phyloP scores from a whole-genome alignment of 2,113 vertebrate genomes.

The Corapipo altera region DNA sequence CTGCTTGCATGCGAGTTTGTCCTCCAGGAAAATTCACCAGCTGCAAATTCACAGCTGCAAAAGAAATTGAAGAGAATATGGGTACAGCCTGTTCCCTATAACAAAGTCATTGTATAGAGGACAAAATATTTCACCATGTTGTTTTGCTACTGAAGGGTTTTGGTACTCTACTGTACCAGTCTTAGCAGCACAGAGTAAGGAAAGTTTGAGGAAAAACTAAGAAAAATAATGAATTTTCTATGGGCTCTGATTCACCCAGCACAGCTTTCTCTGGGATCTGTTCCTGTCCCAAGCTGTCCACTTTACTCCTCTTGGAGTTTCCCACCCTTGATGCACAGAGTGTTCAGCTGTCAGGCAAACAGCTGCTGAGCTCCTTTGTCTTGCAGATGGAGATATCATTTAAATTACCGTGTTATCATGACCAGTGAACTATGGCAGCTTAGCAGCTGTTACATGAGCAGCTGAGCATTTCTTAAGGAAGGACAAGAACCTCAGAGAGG shows the following conservation, averaged over 20 bases:
- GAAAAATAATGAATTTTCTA: neutral
- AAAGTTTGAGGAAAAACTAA: neutral
- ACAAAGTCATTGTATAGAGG: neutral
- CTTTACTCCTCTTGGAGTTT: neutral
- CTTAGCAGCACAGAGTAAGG: neutral
- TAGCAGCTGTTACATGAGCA: neutral
- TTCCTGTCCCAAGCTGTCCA: neutral
- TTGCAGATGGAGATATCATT: neutral
- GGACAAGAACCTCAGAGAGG: neutral
- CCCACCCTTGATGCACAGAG: neutral
- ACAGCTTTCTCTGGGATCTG: neutral
- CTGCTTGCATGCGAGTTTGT: neutral
- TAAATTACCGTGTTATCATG: neutral
- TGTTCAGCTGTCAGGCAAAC: neutral
- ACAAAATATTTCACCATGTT: neutral
- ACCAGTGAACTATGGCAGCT: neutral
- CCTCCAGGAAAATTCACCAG: neutral
- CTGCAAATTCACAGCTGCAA: neutral
- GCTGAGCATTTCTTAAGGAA: neutral
- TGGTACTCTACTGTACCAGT: neutral
- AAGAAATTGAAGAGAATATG: neutral
- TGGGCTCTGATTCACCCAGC: neutral
- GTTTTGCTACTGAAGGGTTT: neutral
- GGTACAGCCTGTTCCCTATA: neutral
- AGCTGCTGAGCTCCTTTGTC: neutral